Conservation (phyloP, 2,113 vertebrate species). For the Apus apus region DNA sequence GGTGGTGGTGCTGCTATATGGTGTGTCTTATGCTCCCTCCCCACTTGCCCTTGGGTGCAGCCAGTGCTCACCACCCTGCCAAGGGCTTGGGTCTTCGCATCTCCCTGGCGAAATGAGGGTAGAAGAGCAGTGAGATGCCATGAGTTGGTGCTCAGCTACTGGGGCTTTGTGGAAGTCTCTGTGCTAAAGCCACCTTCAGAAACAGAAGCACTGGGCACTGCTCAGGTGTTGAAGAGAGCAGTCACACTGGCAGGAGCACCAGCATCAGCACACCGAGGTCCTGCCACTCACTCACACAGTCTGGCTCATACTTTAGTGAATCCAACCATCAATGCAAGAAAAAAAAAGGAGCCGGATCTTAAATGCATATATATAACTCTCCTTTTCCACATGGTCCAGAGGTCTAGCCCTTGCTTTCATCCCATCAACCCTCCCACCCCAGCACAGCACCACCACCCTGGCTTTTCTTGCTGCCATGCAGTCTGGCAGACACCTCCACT, state of each 20-base stretch:
- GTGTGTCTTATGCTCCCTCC: not conserved
- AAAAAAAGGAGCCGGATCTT: not conserved
- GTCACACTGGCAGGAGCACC: not conserved
- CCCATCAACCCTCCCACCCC: not conserved
- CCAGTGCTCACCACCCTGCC: not conserved
- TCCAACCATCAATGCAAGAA: not conserved
- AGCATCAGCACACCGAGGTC: not conserved
- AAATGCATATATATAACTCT: not conserved
- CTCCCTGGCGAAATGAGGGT: not conserved
- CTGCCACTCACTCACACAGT: not conserved
- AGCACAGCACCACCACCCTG: not conserved
- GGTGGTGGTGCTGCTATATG: not conserved
- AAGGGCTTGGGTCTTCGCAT: not conserved
- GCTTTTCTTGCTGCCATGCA: not conserved
- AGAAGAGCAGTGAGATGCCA: not conserved
- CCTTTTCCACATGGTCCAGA: not conserved
- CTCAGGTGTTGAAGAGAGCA: not conserved
- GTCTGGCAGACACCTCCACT: not conserved
- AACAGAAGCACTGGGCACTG: not conserved
- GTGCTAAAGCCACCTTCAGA: not conserved
- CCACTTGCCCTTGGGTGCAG: not conserved
- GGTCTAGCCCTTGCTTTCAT: not conserved
- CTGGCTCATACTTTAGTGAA: not conserved
- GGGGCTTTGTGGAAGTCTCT: not conserved
- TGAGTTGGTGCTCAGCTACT: not conserved